Base-by-base conservation (phyloP, 2,113 vertebrate genomes). In the Eulemur rufifrons region DNA sequence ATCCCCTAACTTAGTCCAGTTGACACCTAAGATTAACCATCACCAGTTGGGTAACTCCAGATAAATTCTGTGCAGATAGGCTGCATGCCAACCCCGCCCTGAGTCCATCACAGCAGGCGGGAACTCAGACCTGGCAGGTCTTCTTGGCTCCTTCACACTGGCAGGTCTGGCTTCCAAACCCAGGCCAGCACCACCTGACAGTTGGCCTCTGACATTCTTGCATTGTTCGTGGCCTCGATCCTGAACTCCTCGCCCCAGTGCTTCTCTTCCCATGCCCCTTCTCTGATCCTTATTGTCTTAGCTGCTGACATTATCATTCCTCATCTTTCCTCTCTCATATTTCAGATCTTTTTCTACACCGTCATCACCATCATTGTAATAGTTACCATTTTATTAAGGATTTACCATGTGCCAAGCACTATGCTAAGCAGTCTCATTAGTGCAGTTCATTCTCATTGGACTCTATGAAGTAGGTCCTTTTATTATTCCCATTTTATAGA, bases 211-310 rank as follows among this genome's bases (percentile, higher is more conserved):
- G 37, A 47, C 23, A 0, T 39, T 15, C 80, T 45, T 15, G 9
- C 42, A 25, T 20, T 23, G 5, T 21, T 66, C 37, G 2, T 3
- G 59, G 37, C 64, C 42, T 78, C 3, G 13, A 47, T 71, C 39
- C 29, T 29, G 11, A 52, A 5, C 9, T 21, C 0, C 18, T 10
- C 7, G 21, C 17, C 50, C 56, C 20, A 14, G 0, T 2, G 29
- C 10, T 12, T 29, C 14, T 13, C 25, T 59, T 34, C 74, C 14
- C 27, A 15, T 14, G 25, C 23, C 52, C 7, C 12, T 45, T 71
- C 50, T 71, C 32, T 54, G n/a, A 56, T 50, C 86, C 59, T 2
- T 17, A 63, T 85, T 63, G 39, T 74, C 32, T 45, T 6, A 34
- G 32, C 0, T 42, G 37, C 86, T 81, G 29, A 37, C 74, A 12